Base-by-base conservation (phyloP, 2,113 vertebrate species). In the Nycticryphes semicollaris region DNA sequence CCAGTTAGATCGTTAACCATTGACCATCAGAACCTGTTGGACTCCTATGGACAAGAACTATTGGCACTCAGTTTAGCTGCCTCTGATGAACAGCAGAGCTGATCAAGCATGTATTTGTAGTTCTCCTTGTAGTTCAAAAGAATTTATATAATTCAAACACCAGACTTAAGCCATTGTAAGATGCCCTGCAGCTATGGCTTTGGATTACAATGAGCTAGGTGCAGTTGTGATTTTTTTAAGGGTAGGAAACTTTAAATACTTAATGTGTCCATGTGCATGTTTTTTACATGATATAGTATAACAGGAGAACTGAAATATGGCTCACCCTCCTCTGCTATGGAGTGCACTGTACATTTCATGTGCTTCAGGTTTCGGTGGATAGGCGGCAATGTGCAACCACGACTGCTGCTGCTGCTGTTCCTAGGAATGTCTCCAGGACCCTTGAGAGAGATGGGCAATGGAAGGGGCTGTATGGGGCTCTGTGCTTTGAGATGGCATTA, bases 171-270 rank as follows among this genome's bases (percentile, higher is more conserved):
- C 21, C 2, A 2, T 70, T 86, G 59, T 67, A 70, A 90, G 76
- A 75, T 67, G 50, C 68, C 84, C 37, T 84, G 51, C 68, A 80
- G 64, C 35, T 81, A 12, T 64, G 56, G 33, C 15, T 90, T 84
- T 92, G 60, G 37, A 43, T 85, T 87, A 39, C 50, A 84, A 31
- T 19, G 68, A 69, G 25, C 45, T 77, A 39, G 63, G 27, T 70
- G 27, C 43, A 86, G 67, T 54, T 84, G 54, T 84, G 84, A 6
- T 66, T 79, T 79, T 78, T 95, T 94, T 90, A 72, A 83, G 10
- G 24, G 20, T 41, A 30, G 33, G 57, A 73, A 62, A 50, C n/a
- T 60, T 85, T 37, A 74, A 84, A 70, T 78, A 69, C 59, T 64
- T 83, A 50, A 28, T 50, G 15, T 54, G 23, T 78, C 45, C 18